Conservation (phyloP, 2,888 invertebrate species). For the Xestobium rufovillosum region DNA sequence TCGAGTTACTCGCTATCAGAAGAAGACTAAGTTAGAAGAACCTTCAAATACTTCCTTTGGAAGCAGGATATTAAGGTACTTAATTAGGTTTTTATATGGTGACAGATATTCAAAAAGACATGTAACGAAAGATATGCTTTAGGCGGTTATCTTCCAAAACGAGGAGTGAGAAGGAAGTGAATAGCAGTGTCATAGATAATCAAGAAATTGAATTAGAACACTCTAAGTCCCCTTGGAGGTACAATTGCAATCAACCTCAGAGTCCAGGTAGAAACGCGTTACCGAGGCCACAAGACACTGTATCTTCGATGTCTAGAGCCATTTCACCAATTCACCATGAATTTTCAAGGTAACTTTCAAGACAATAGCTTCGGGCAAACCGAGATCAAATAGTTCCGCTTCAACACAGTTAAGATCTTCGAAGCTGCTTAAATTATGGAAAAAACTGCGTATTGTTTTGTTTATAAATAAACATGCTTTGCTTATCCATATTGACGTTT, state of each 20-base stretch:
- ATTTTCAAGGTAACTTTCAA: conserved; percentile 28
- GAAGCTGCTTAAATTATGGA: too few species aligned
- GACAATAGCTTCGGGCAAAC: neutral
- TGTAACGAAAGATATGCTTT: too few species aligned
- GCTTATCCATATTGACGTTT: too few species aligned
- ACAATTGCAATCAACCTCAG: conserved; percentile 49
- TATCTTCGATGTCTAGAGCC: conserved; percentile 52
- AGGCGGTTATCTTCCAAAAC: conserved; percentile 66
- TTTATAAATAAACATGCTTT: too few species aligned
- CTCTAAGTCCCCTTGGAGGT: conserved; percentile 70
- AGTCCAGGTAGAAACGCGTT: conserved; percentile 19
- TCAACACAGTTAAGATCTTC: too few species aligned
- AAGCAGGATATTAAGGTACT: conserved; percentile 62
- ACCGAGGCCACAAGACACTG: conserved; percentile 31
- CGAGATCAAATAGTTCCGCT: too few species aligned
- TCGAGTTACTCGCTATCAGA: conserved; percentile 58
- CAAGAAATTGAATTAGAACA: conserved; percentile 60
- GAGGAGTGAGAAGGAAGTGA: conserved; percentile 45
- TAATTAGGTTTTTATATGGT: conserved; percentile 4
- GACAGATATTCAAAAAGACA: neutral
- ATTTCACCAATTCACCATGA: conserved; percentile 42
- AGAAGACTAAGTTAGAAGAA: conserved; percentile 53
- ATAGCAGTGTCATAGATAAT: conserved; percentile 43
- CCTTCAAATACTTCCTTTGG: conserved; percentile 52
- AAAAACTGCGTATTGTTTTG: too few species aligned